Base-by-base conservation (phyloP, 2,113 vertebrate species). In the Oryzias javanicus region DNA sequence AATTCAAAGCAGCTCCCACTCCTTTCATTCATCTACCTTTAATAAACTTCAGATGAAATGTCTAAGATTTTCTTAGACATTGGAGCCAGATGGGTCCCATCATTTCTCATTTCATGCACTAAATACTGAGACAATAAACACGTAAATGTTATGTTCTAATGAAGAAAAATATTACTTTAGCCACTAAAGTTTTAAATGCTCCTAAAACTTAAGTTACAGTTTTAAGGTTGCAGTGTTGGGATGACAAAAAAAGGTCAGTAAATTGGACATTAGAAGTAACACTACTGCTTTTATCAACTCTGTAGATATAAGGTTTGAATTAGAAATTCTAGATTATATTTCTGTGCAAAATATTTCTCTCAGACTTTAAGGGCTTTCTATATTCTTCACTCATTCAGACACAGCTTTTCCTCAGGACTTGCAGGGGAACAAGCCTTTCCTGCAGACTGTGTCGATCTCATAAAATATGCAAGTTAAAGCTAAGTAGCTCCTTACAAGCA, bases 401-500 rank as follows among this genome's bases (percentile, higher is more conserved):
- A 19, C 61, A 14, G 6, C 18, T 54, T 16, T 17, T 50, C 13
- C 18, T 55, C 22, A 56, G 4, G 44, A 42, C 56, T 65, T 35
- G 15, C 58, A 7, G 2, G 41, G 14, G 15, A 49, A 55, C 49
- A 48, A 16, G 64, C 55, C 29, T 69, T 70, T 70, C 54, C 67
- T 65, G 59, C 77, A 66, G 79, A 65, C 40, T 62, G 25, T 24
- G 14, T 55, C 72, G 47, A 24, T 40, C 56, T 83, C 79, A 87
- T 88, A 53, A 88, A 90, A 83, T 82, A 90, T 89, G 72, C 48
- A 88, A 35, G 24, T 42, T 74, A 55, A 50, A 78, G 51, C 58
- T 27, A 46, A 64, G 70, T 65, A 63, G 48, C 41, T 49, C 55
- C 60, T 72, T 54, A 78, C 50, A 61, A 61, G 59, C 52, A 14